These are phyloP conservation scores for Spisula subtruncata DNA, from an alignment of 2,888 invertebrate species.

Conservation along the genomic window DNA sequence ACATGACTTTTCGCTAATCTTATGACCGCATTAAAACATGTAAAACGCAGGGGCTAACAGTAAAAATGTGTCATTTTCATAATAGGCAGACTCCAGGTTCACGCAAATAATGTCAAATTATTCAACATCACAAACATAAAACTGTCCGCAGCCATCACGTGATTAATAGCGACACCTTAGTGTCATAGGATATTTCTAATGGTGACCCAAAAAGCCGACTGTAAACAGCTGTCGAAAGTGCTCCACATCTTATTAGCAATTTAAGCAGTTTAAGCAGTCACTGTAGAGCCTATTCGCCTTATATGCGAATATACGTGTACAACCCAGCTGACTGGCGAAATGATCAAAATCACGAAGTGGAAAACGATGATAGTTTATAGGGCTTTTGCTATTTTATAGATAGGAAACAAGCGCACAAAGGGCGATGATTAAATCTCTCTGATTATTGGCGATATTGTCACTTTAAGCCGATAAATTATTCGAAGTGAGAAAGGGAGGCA, in stretches of 20 bases:
- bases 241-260: too few relatives aligned
- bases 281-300: too few relatives aligned
- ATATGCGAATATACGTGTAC: conserved; percentile 47
- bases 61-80: conserved; percentile 39
- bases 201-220: conserved; percentile 55
- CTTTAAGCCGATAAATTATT: conserved; percentile 51
- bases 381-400: conserved; percentile 54
- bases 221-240: conserved; percentile 67
- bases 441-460: conserved; percentile 53
- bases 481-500: conserved; percentile 32
- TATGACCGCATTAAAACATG: conserved; percentile 24
- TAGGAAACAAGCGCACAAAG: conserved; percentile 48
- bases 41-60: conserved; percentile 21
- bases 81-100: conserved; percentile 38
- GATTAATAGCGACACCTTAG: conserved; percentile 56
- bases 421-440: conserved; percentile 51
- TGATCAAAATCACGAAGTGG: conserved; percentile 48
- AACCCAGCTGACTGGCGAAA: conserved; percentile 66
- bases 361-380: conserved; percentile 52
- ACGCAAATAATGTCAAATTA: conserved; percentile 61
- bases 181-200: conserved; percentile 43
- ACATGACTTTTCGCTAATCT: conserved; percentile 7
- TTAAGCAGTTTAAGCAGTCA: too few relatives aligned
- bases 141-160: conserved; percentile 41
- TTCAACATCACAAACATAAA: conserved; percentile 50